phyloP scores from a whole-genome alignment of 2,113 vertebrate genomes.

The Stercorarius parasiticus region DNA sequence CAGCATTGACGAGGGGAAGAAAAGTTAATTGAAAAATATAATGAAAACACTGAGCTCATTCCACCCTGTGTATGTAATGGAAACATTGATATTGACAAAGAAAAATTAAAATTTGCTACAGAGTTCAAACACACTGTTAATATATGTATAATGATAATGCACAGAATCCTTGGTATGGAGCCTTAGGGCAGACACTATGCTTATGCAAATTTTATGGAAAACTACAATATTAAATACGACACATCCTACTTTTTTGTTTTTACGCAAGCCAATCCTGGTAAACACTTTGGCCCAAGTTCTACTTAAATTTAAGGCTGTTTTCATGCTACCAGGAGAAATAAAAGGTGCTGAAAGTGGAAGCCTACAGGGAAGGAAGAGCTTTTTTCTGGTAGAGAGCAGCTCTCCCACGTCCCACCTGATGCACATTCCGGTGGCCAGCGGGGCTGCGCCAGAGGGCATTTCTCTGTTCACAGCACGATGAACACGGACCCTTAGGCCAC shows the following conservation, averaged over 20 bases:
- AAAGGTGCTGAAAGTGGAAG: not conserved
- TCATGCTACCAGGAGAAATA: not conserved
- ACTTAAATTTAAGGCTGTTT: not conserved
- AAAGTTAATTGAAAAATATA: conserved; percentile 30
- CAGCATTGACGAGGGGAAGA: not conserved
- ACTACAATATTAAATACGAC: not conserved
- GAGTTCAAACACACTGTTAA: not conserved
- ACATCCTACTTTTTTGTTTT: not conserved
- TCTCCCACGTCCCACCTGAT: accelerated
- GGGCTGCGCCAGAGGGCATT: not conserved
- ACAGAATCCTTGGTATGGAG: not conserved
- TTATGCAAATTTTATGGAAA: not conserved
- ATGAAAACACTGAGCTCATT: not conserved
- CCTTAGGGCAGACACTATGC: not conserved
- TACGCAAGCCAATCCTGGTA: not conserved
- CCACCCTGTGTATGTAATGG: not conserved
- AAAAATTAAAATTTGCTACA: conserved; percentile 13
- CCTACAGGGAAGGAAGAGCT: not conserved
- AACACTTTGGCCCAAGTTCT: not conserved
- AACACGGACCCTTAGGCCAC: not conserved
- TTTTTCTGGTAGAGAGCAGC: not conserved
- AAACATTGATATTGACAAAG: conserved; percentile 8
- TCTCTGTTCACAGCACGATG: not conserved
- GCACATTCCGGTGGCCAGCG: accelerated
- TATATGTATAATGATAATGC: not conserved